Base-by-base conservation (phyloP, 2,113 vertebrate species). In the Tiliqua scincoides region DNA sequence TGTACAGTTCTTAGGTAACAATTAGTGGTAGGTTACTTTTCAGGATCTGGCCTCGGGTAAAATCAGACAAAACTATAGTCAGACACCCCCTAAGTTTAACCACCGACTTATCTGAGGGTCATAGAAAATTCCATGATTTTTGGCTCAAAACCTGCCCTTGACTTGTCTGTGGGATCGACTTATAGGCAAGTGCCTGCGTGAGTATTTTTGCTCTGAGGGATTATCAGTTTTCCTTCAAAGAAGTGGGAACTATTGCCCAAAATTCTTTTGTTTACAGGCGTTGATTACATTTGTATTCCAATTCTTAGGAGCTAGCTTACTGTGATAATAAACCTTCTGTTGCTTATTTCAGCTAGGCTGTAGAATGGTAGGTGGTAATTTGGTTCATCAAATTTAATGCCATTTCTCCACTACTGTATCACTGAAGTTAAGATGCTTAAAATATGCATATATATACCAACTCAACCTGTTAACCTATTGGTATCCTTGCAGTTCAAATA, bases 261-360 rank as follows among this genome's bases (percentile, higher is more conserved):
- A 48, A 7, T 20, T 82, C 2, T 88, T 90, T 80, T 18, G 67
- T 87, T 90, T 88, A 37, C 52, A 48, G 15, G 9, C n/a, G 20
- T 87, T 88, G 65, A 81, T 85, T 89, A 48, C 15, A 25, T 82
- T 88, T 74, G 61, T 92, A 17, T 85, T 71, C 7, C n/a, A n/a
- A n/a, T n/a, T n/a, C 27, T 40, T 37, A 79, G 48, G 59, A 17
- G 1, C 2, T 11, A 72, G 67, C 59, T 32, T 59, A 43, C 32
- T 80, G 87, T 88, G 76, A 75, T 65, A 62, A 63, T 73, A 80
- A 87, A 83, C 1, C 37, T 86, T 57, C 43, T 84, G 88, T 90
- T 89, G 18, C 1, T 43, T 84, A 85, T 48, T 63, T 77, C 61
- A 83, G 61, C 82, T 92, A 1, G 0, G 78, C 43, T 12, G n/a